Conservation (phyloP, 2,797 vertebrate species). For the Acanthopagrus latus region DNA sequence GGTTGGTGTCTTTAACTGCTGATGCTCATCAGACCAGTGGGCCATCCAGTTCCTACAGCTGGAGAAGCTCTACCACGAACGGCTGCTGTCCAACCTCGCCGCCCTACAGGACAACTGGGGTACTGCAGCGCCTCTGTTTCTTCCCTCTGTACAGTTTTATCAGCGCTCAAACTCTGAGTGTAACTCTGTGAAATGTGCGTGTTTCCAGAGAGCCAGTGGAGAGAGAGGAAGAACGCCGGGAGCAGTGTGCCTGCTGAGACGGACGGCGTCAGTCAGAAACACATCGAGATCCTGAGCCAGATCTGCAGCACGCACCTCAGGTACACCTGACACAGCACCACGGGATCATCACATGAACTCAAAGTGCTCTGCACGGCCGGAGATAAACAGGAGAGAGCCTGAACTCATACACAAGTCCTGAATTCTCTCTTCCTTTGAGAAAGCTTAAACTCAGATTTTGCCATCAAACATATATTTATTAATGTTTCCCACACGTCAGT, state of each 20-base stretch:
- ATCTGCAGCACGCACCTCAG: conserved; percentile 93
- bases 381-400: not conserved
- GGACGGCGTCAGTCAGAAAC: conserved; percentile 82
- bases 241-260: conserved; percentile 66
- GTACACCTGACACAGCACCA: conserved; percentile 73
- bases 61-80: conserved; percentile 95
- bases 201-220: conserved; percentile 90
- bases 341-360: not conserved
- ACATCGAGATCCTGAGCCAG: conserved; percentile 88
- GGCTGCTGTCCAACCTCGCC: conserved; percentile 93
- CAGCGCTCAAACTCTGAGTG: not conserved
- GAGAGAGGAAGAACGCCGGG: conserved; percentile 69
- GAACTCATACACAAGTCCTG: not conserved
- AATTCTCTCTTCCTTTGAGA: no score
- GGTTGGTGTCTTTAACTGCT: conserved; percentile 71
- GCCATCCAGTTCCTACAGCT: conserved; percentile 95
- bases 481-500: not conserved
- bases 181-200: conserved; percentile 4
- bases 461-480: not conserved
- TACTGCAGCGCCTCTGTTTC: conserved; percentile 67
- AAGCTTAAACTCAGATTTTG: not conserved
- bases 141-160: not conserved
- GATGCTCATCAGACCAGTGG: conserved; percentile 87
- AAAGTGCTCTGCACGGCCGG: not conserved
- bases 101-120: conserved; percentile 94